These are phyloP conservation scores for Saxidomus purpurata DNA, from an alignment of 1,140 invertebrate genomes.

Conservation along the genomic window DNA sequence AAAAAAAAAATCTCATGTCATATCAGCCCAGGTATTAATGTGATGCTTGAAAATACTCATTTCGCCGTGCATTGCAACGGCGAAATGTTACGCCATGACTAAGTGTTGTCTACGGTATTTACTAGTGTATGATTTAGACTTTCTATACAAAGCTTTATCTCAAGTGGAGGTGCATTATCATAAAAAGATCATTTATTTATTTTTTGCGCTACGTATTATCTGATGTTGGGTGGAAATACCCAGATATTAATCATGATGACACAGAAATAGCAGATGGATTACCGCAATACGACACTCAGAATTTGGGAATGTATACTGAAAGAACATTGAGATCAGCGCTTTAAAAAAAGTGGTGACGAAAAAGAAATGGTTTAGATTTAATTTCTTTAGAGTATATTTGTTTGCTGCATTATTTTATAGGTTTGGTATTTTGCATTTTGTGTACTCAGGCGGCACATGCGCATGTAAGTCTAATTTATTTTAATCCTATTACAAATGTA, in stretches of 20 bases:
- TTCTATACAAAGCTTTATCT: background rate
- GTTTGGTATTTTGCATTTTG: too few species aligned
- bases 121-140: background rate
- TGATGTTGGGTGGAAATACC: conserved; percentile 16
- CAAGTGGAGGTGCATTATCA: background rate
- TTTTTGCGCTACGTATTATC: conserved; percentile 5
- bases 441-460: too few species aligned
- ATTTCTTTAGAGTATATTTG: background rate
- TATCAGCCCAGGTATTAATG: too few species aligned
- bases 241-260: conserved; percentile 2
- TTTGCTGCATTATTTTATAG: background rate
- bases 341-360: background rate
- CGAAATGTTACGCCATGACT: background rate
- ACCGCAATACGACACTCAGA: background rate
- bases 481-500: too few species aligned
- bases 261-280: conserved; percentile 20
- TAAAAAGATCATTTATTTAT: conserved; percentile 25
- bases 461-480: too few species aligned
- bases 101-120: background rate
- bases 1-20: too few species aligned
- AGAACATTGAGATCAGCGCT: background rate
- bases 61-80: background rate
- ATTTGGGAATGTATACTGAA: background rate
- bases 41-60: background rate
- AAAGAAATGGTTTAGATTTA: background rate